These are phyloP conservation scores for Neoascia interrupta DNA, from an alignment of 2,888 invertebrate species.

Conservation along the genomic window DNA sequence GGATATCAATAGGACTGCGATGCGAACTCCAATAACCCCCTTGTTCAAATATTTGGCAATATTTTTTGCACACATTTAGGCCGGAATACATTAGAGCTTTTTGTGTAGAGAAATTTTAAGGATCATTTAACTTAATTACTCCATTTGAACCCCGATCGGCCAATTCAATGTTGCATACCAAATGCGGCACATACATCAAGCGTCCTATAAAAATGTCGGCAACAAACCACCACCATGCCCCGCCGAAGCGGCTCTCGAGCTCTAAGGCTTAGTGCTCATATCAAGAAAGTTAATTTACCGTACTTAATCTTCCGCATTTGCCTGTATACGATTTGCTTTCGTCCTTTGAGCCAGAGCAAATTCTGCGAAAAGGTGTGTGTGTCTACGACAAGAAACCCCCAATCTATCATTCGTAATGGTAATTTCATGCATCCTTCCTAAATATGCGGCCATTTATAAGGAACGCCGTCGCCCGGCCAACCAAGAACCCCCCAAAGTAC, in stretches of 20 bases:
- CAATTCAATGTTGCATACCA: constrained; percentile 27
- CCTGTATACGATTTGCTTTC: neutral
- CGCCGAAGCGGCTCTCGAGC: neutral
- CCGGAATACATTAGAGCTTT: neutral
- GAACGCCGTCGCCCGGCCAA: constrained; percentile 21
- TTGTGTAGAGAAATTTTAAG: constrained; percentile 16
- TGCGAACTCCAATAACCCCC: too few relatives aligned
- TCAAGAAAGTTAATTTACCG: constrained; percentile 64
- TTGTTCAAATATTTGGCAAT: neutral
- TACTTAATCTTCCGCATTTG: constrained; percentile 56
- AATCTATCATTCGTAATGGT: constrained; percentile 66
- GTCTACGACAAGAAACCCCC: constrained; percentile 39
- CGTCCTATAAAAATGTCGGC: constrained; percentile 25
- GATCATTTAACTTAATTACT: constrained; percentile 48
- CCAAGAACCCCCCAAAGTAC: constrained; percentile 22
- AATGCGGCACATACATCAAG: neutral
- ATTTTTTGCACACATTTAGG: constrained; percentile 1
- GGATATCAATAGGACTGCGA: constrained; percentile 34
- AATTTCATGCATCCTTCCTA: constrained; percentile 68
- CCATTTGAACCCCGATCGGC: constrained; percentile 6
- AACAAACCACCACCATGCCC: constrained; percentile 15
- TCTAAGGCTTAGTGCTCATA: constrained; percentile 25
- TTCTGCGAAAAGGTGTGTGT: constrained; percentile 35
- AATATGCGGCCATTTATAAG: constrained; percentile 58
- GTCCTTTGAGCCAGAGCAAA: constrained; percentile 17